These are phyloP conservation scores for Rhopalosiphum padi DNA, from an alignment of 1,140 invertebrate species.

Conservation along the genomic window DNA sequence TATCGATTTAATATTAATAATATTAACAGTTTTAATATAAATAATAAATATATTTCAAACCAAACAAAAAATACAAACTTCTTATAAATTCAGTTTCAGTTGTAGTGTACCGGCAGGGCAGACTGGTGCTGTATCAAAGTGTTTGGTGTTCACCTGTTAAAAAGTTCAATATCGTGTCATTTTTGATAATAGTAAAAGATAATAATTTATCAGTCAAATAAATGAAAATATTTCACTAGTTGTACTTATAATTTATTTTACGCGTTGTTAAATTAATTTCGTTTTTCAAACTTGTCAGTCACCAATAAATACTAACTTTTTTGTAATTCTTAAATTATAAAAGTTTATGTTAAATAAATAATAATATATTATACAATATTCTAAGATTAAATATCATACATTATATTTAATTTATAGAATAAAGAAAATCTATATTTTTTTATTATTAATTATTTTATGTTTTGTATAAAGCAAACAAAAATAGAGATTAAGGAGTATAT, in stretches of 20 bases:
- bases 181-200: not conserved
- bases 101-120: not conserved
- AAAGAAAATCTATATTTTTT: not conserved
- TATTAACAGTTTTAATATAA: too few species aligned
- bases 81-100: not conserved
- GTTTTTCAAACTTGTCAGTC: not conserved
- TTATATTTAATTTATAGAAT: not conserved
- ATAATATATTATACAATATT: not conserved
- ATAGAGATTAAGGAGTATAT: not conserved
- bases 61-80: not conserved
- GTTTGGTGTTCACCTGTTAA: too few species aligned
- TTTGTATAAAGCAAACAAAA: not conserved
- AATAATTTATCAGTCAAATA: not conserved
- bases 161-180: not conserved
- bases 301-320: not conserved
- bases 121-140: too few species aligned
- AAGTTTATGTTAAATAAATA: not conserved
- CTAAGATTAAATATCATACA: not conserved
- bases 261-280: not conserved
- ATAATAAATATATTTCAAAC: not conserved
- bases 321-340: not conserved
- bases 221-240: not conserved
- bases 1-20: not conserved
- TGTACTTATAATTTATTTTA: not conserved
- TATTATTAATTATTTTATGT: not conserved